Evolutionary conservation across 1,140 invertebrate genomes (phyloP).

Genomic region (Muscidifurax raptorellus): DNA sequence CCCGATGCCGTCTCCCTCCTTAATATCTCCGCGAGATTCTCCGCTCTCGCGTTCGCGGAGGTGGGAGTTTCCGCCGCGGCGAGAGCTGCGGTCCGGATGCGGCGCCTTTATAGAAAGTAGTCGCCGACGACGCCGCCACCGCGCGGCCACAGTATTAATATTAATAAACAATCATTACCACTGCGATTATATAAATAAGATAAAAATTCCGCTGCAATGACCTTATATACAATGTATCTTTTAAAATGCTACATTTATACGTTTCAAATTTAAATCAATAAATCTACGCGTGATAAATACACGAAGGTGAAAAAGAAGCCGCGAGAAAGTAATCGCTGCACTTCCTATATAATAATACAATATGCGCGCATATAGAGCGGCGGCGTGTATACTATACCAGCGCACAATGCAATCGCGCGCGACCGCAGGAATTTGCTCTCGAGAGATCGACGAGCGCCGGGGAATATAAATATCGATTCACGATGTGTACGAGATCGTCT

Average conservation of each 20-base stretch:
- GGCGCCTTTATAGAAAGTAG: constrained; percentile 67
- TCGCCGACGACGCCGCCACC: constrained; percentile 45
- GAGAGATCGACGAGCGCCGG: neutral
- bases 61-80: constrained; percentile 32
- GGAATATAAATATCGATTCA: constrained; percentile 11
- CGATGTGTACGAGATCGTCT: neutral
- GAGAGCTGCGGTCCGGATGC: constrained; percentile 18
- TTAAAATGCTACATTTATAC: too few relatives aligned
- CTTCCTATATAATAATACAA: neutral
- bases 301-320: neutral
- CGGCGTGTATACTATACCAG: too few relatives aligned
- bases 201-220: too few relatives aligned
- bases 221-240: too few relatives aligned
- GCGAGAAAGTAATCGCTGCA: constrained; percentile 12
- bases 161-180: constrained; percentile 66
- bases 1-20: neutral
- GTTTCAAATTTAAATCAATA: too few relatives aligned
- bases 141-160: constrained; percentile 66
- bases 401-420: neutral
- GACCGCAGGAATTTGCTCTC: neutral
- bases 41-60: neutral
- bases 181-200: too few relatives aligned
- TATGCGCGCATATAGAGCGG: too few relatives aligned
- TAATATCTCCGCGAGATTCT: neutral
- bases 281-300: neutral